Evolutionary conservation across 1,140 invertebrate species (phyloP).

Genomic region (Arion vulgaris): DNA sequence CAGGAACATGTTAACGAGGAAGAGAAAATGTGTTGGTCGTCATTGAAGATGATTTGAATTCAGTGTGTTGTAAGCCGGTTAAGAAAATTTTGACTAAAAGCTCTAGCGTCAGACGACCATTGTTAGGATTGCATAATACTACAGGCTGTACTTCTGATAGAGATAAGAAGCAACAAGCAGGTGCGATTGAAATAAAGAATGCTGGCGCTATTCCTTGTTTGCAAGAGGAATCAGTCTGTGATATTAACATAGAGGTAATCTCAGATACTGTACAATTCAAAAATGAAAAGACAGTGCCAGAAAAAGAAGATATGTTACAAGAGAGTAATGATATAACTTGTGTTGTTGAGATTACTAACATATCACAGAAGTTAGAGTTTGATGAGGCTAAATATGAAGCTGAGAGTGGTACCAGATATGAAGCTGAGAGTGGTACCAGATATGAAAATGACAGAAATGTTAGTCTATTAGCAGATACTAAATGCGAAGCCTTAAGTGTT

Average conservation of each 20-base stretch:
- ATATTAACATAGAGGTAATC: not conserved
- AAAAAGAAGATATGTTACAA: not conserved
- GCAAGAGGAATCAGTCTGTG: not conserved
- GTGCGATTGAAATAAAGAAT: not conserved
- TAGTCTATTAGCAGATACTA: too few relatives aligned
- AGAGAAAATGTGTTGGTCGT: not conserved
- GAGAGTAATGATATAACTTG: not conserved
- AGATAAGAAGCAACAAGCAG: not conserved
- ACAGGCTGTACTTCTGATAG: not conserved
- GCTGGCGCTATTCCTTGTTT: not conserved
- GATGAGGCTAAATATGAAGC: not conserved
- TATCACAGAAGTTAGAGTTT: not conserved
- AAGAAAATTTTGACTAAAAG: not conserved
- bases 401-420: not conserved
- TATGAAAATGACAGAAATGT: too few relatives aligned
- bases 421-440: too few relatives aligned
- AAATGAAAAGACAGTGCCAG: not conserved
- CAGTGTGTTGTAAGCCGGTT: not conserved
- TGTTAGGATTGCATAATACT: not conserved
- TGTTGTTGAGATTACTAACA: not conserved
- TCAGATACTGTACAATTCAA: not conserved
- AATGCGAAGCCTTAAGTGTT: too few relatives aligned
- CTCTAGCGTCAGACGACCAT: not conserved
- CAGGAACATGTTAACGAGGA: not conserved
- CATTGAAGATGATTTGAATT: not conserved